Percentiles rank a stretch among this genome's conserved stretches.
These are phyloP conservation scores for Pteronotus mesoamericanus DNA, from an alignment of 2,797 vertebrate genomes.

Conservation along the genomic window DNA sequence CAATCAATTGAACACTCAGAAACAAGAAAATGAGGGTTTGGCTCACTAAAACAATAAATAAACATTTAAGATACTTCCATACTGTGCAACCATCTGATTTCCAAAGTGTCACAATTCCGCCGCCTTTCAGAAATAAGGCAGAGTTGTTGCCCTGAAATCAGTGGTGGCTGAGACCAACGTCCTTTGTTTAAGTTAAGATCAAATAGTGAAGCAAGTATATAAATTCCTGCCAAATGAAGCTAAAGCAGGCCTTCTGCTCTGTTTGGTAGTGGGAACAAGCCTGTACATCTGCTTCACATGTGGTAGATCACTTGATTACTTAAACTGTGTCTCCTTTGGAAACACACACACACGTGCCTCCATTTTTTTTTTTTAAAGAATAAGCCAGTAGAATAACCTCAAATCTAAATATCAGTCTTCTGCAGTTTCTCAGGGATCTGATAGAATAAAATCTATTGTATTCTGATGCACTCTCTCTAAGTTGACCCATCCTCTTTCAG, in stretches of 20 bases:
- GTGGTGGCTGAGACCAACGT: constrained; percentile 61
- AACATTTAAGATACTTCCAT: constrained; percentile 57
- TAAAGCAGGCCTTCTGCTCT: constrained; percentile 64
- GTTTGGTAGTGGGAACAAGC: constrained; percentile 39
- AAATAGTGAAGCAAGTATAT: constrained; percentile 68
- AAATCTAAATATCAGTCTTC: not conserved
- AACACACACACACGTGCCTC: constrained; percentile 18
- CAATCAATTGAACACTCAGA: constrained; percentile 29
- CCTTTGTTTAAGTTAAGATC: constrained; percentile 69
- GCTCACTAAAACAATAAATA: constrained; percentile 64
- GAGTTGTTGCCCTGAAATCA: constrained; percentile 55
- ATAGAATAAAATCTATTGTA: not conserved
- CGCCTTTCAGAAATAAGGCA: constrained; percentile 66
- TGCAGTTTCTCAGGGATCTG: not conserved
- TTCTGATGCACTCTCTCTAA: not conserved
- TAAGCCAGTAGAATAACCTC: not conserved
- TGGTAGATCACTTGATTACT: constrained; percentile 63
- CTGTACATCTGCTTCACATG: constrained; percentile 69
- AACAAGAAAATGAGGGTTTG: constrained; percentile 42
- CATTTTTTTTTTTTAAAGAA: not conserved
- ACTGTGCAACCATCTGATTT: constrained; percentile 55
- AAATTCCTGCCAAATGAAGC: constrained; percentile 71
- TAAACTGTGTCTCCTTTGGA: constrained; percentile 36
- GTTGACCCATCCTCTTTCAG: not conserved
- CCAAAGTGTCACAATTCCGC: constrained; percentile 49